phyloP scores from a whole-genome alignment of 2,797 vertebrate genomes.

The Jordanella pulchra region DNA sequence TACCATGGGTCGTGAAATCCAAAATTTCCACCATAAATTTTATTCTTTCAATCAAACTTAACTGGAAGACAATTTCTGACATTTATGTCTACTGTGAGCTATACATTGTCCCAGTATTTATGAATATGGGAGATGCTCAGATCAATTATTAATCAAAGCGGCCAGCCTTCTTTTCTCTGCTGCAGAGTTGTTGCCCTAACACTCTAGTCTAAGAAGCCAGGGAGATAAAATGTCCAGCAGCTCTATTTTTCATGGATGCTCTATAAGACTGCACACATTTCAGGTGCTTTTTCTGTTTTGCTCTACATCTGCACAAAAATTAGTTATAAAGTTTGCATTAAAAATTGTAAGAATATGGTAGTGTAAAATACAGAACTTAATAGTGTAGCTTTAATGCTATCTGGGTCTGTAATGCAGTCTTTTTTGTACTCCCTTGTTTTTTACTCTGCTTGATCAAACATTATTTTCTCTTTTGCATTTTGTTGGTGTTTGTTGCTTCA shows the following conservation, averaged over 20 bases:
- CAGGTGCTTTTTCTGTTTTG: conserved; percentile 1
- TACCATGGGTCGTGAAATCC: too few relatives aligned
- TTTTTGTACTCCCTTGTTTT: background rate
- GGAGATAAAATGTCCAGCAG: conserved; percentile 32
- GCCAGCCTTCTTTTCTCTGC: conserved; percentile 33
- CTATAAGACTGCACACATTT: background rate
- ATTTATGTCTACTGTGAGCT: conserved; percentile 8
- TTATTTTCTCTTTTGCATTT: background rate
- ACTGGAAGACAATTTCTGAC: conserved; percentile 41
- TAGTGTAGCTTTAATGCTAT: too few relatives aligned
- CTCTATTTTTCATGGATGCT: conserved; percentile 9
- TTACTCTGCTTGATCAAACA: background rate
- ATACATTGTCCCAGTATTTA: conserved; percentile 45
- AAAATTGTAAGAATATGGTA: too few relatives aligned
- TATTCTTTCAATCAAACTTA: conserved; percentile 33
- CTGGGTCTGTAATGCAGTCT: background rate
- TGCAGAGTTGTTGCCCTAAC: conserved; percentile 31
- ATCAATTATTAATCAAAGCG: conserved; percentile 66
- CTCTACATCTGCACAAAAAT: background rate
- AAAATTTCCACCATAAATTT: background rate
- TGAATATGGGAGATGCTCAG: conserved; percentile 54
- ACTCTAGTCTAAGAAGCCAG: conserved; percentile 23
- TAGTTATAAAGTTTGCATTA: too few relatives aligned
- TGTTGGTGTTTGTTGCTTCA: background rate
- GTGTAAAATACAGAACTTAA: too few relatives aligned